Evolutionary conservation across 2,113 vertebrate species (phyloP).

Genomic region (Carettochelys insculpta): DNA sequence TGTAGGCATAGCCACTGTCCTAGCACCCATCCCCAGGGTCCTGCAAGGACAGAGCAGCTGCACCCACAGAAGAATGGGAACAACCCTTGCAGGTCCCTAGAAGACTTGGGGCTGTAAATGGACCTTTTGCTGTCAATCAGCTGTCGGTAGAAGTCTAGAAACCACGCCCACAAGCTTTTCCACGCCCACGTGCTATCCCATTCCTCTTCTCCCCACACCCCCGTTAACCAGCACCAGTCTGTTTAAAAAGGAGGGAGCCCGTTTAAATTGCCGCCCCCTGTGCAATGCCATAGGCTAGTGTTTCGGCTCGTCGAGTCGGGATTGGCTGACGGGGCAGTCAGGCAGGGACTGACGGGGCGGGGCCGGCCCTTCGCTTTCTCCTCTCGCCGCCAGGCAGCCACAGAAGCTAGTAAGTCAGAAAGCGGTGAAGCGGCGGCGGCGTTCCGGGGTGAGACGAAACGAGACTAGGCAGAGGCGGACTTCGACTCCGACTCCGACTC

Average conservation of each 20-base stretch:
- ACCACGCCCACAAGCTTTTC: not conserved
- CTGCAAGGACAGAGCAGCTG: not conserved
- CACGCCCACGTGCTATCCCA: not conserved
- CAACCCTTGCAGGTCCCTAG: not conserved
- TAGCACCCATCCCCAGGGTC: not conserved
- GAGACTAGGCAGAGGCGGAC: too few relatives aligned
- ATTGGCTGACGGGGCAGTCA: conserved; percentile 18
- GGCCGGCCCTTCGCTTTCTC: not conserved
- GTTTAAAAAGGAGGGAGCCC: conserved; percentile 13
- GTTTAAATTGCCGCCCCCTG: not conserved
- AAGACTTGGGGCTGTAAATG: not conserved
- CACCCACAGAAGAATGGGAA: not conserved
- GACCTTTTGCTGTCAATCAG: not conserved
- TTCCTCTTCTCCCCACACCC: not conserved
- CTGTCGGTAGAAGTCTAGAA: not conserved
- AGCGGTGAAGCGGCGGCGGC: not conserved
- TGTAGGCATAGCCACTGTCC: too few relatives aligned
- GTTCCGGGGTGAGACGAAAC: not conserved
- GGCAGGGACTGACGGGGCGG: conserved; percentile 20
- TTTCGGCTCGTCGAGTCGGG: not conserved
- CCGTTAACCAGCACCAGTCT: not conserved
- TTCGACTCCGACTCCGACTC: too few relatives aligned
- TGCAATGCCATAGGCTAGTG: not conserved
- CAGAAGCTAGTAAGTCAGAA: conserved; percentile 63
- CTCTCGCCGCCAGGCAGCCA: not conserved